Evolutionary conservation across 2,888 invertebrate genomes (phyloP), one percentile per base, ranked within the genome.

Genomic region (Drosophila mercatorum): DNA sequence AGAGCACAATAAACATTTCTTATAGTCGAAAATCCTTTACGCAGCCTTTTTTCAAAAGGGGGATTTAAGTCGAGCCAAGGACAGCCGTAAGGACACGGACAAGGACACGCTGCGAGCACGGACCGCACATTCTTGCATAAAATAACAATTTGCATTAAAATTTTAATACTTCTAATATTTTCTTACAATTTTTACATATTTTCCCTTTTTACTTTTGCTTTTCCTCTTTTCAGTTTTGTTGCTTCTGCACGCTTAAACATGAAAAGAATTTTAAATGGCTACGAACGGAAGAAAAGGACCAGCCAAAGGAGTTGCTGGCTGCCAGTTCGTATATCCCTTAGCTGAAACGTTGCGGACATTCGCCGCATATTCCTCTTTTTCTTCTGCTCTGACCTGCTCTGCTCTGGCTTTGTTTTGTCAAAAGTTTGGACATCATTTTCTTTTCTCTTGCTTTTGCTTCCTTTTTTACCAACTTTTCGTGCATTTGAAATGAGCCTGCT

Each of bases 101-200:
- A 63, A 47, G 64, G 49, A 60, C 56, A 41, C 40, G 69, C 44
- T 67, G 63, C 66, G 77, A 70, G 78, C 69, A 68, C 59, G 69
- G 63, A 46, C 65, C 69, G 72, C 61, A 78, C 77, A 82, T 85
- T 89, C 89, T 85, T 87, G 89, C 83, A 87, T 87, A 83, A 87
- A 89, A 87, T 89, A 87, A 87, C 88, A 87, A 85, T 87, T 87
- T 87, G 85, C 88, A 85, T 89, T 85, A 89, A 80, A 88, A 83
- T 83, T 84, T 72, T 82, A 85, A 87, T 87, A 82, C 89, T 83
- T 84, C 68, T 88, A 89, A 86, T 88, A 86, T 89, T 83, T 88
- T 69, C 73, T 72, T 74, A 74, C 75, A 73, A 73, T 77, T 70
- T 69, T 78, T 71, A 51, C 63, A 59, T 75, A 38, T 77, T 68